These are phyloP conservation scores for Agrotis ipsilon DNA, from an alignment of 2,888 invertebrate genomes.

Conservation along the genomic window DNA sequence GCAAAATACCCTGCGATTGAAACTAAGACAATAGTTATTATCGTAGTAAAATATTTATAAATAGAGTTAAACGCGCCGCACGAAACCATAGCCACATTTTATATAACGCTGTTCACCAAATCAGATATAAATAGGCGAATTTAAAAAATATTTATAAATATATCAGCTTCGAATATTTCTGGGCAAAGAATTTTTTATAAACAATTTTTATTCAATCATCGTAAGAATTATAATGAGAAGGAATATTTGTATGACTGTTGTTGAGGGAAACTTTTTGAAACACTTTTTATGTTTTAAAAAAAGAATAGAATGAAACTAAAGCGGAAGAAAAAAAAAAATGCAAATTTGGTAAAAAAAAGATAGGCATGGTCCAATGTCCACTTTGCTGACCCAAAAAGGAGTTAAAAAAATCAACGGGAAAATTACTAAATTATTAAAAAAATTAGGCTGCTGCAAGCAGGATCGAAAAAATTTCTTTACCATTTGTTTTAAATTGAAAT, in stretches of 20 bases:
- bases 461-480: neutral
- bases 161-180: slow-evolving; percentile 51
- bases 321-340: neutral
- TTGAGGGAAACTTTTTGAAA: neutral
- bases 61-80: neutral
- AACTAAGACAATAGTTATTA: no score
- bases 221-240: slow-evolving; percentile 40
- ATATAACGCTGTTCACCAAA: slow-evolving; percentile 1
- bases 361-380: no score
- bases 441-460: neutral
- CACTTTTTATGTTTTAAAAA: neutral
- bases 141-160: slow-evolving; percentile 32
- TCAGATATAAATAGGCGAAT: neutral
- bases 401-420: slow-evolving; percentile 31
- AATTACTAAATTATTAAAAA: neutral
- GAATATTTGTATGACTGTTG: slow-evolving; percentile 38
- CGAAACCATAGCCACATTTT: slow-evolving; percentile 10
- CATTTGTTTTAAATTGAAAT: slow-evolving; percentile 1
- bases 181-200: slow-evolving; percentile 42
- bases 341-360: neutral
- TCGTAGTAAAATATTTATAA: neutral
- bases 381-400: no score
- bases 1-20: neutral
- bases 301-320: neutral
- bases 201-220: neutral